Percentiles rank a stretch among this genome's conserved stretches.
Evolutionary conservation across 2,888 invertebrate species (phyloP).

Genomic region (Hemicrepidius hirtus): DNA sequence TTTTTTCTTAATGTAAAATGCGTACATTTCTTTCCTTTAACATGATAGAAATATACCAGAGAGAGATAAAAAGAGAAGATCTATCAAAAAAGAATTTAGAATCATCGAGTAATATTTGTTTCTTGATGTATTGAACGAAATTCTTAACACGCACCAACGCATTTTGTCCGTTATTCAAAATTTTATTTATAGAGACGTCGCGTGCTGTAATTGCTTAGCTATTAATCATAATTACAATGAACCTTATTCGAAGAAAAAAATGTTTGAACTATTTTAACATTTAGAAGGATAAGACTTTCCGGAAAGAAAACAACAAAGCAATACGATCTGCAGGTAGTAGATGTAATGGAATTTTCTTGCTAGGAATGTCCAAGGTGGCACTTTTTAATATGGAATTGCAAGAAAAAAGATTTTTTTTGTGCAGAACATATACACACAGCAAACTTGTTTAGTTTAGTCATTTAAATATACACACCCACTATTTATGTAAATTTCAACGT

Average conservation of each 20-base stretch:
- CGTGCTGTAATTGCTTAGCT: conserved; percentile 29
- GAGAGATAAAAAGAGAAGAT: not conserved
- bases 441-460: conserved; percentile 16
- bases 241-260: conserved; percentile 33
- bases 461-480: conserved; percentile 23
- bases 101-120: conserved; percentile 9
- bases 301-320: conserved; percentile 14
- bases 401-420: not conserved
- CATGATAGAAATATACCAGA: not conserved
- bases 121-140: conserved; percentile 24
- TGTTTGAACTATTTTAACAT: not conserved
- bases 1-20: not conserved
- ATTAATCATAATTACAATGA: conserved; percentile 40
- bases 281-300: conserved; percentile 14
- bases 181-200: conserved; percentile 39
- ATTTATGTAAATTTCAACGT: conserved; percentile 26
- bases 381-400: not conserved
- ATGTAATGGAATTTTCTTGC: conserved; percentile 8
- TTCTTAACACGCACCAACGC: conserved; percentile 39
- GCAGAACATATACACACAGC: not conserved
- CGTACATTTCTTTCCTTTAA: conserved; percentile 1
- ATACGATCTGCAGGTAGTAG: conserved; percentile 1
- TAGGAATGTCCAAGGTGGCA: conserved; percentile 6
- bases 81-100: not conserved
- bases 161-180: conserved; percentile 37